A percentile compares a stretch with the other conserved stretches of the same genome.
Conservation (phyloP, 1,140 invertebrate genomes). For the Drosophila carrolli region DNA sequence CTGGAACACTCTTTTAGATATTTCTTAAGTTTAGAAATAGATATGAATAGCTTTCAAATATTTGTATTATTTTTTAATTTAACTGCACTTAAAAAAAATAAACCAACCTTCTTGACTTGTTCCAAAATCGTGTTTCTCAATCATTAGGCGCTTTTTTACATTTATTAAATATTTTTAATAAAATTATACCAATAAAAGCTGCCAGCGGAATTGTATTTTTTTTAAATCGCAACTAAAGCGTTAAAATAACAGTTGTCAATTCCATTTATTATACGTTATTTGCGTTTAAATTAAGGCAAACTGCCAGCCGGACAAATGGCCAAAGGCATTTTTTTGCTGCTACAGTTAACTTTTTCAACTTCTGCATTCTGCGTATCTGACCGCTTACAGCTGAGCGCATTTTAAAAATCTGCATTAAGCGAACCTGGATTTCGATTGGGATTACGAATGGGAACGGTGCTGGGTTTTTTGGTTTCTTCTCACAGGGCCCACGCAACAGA, state of each 20-base stretch:
- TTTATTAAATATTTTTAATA: no score
- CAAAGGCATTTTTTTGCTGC: constrained; percentile 39
- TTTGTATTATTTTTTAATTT: no score
- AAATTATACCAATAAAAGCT: background rate
- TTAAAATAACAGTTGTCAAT: constrained; percentile 29
- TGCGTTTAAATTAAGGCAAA: constrained; percentile 62
- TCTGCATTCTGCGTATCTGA: constrained; percentile 51
- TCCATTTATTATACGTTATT: constrained; percentile 48
- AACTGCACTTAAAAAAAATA: no score
- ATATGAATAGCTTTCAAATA: no score
- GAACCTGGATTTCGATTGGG: constrained; percentile 16
- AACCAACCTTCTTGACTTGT: no score
- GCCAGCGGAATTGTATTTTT: constrained; percentile 2
- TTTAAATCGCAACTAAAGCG: constrained; percentile 19
- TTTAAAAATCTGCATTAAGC: constrained; percentile 70
- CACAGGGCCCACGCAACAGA: constrained; percentile 25
- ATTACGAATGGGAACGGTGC: background rate
- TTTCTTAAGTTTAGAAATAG: no score
- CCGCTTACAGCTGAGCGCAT: constrained; percentile 72
- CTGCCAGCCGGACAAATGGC: constrained; percentile 40
- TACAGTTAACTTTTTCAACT: constrained; percentile 15
- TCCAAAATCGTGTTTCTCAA: no score
- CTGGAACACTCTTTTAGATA: background rate
- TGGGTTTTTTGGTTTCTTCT: constrained; percentile 9
- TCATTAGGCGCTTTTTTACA: no score